Conservation (phyloP, 2,888 invertebrate genomes). For the Hirtodrosophila confusa region DNA sequence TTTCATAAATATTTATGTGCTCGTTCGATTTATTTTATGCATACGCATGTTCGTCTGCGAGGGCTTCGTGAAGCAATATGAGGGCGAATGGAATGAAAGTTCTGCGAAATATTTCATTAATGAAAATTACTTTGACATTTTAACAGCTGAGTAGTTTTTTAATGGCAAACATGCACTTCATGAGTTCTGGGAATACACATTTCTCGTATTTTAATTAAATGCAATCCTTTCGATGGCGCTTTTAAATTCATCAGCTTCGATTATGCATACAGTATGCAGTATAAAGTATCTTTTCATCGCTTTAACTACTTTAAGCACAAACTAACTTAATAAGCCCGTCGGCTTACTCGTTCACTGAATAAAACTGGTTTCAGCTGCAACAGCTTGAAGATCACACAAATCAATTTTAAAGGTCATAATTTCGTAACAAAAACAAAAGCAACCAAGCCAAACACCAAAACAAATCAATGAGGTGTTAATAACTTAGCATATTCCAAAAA, state of each 20-base stretch:
- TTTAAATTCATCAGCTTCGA: not conserved
- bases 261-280: not conserved
- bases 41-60: constrained; percentile 52
- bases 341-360: constrained; percentile 1
- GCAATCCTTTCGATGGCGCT: not conserved
- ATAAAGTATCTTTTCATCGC: not conserved
- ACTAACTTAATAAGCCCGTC: constrained; percentile 15
- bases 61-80: constrained; percentile 18
- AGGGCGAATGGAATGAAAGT: not conserved
- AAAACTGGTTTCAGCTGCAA: constrained; percentile 40
- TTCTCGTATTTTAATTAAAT: not conserved
- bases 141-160: too few species aligned
- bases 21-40: constrained; percentile 52
- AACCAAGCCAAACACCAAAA: constrained; percentile 16
- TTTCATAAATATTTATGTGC: constrained; percentile 67
- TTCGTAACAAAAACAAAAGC: constrained; percentile 40
- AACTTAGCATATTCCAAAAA: constrained; percentile 7
- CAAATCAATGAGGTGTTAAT: constrained; percentile 42
- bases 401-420: constrained; percentile 54
- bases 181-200: too few species aligned
- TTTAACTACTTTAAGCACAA: constrained; percentile 4
- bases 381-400: constrained; percentile 38
- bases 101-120: too few species aligned
- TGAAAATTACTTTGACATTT: too few species aligned
- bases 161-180: too few species aligned